Percentiles rank a stretch among this genome's conserved stretches.
Evolutionary conservation across 2,113 vertebrate genomes (phyloP).

Genomic region (Aphelocoma coerulescens): DNA sequence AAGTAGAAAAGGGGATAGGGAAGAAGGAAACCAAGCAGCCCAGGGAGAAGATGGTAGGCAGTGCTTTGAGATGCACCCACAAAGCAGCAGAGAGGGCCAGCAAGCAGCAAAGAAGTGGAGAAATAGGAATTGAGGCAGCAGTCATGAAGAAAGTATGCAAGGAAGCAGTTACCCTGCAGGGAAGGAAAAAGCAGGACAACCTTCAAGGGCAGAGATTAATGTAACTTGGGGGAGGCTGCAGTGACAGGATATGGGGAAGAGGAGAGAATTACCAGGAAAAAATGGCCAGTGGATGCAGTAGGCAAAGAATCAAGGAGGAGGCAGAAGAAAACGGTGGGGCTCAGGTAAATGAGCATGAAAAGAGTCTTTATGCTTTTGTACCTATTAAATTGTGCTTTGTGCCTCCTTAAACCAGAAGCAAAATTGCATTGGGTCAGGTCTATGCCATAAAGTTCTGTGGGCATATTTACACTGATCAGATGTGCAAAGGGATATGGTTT

Average conservation of each 20-base stretch:
- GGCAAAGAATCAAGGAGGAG: background rate
- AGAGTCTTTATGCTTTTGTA: background rate
- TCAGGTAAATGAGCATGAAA: background rate
- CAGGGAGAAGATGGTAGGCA: background rate
- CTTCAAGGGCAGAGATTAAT: conserved; percentile 27
- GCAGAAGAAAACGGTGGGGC: background rate
- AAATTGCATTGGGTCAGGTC: background rate
- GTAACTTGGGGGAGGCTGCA: background rate
- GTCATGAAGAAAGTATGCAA: conserved; percentile 4
- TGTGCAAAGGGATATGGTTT: background rate
- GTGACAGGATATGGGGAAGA: background rate
- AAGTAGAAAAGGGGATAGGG: background rate
- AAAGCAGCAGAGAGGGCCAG: background rate
- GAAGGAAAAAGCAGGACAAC: conserved; percentile 19
- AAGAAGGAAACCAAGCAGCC: background rate
- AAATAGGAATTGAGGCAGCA: conserved; percentile 55
- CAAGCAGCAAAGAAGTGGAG: conserved; percentile 9
- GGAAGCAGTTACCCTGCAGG: conserved; percentile 12
- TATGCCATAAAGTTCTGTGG: background rate
- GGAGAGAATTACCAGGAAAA: background rate
- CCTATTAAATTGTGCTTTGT: background rate
- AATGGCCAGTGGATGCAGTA: background rate
- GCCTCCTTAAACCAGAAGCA: background rate
- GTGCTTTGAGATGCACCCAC: background rate
- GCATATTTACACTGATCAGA: background rate